Evolutionary conservation across 2,113 vertebrate genomes (phyloP), one percentile per base, ranked within the genome.

Genomic region (Mionectes macconnelli): DNA sequence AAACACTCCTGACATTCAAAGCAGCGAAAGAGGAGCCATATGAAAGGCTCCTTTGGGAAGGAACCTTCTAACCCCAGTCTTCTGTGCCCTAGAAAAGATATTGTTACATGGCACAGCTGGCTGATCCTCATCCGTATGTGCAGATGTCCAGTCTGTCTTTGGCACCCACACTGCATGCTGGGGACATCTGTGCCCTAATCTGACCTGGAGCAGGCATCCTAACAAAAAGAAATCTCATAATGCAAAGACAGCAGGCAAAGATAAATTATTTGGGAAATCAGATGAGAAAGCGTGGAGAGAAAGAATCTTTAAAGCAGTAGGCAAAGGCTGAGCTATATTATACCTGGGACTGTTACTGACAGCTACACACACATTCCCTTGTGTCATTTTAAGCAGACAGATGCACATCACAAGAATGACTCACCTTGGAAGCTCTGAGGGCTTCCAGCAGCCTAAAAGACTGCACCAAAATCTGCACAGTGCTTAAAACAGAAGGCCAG

Each of bases 11-110:
- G 84, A 68, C 90, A 53, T 49, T 40, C 82, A 68, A 8, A 79
- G 92, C 90, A 85, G 90, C 40, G 19, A 7, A 66, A 91, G 50
- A 89, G 77, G 31, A 93, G 40, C 90, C 84, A 55, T 35, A n/a
- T 44, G 84, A 87, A 73, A 75, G 66, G 82, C 67, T 89, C 92
- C 87, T 90, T 75, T 47, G 87, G 95, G 87, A 96, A 87, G 66
- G 31, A 87, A 82, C 90, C 92, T 93, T 37, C 81, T 68, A 47
- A 82, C 90, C 93, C 56, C 39, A 6, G 33, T 63, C 33, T 17
- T 72, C 70, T 66, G 92, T 94, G 96, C 56, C 96, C 94, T 37
- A 50, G 78, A 85, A 87, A 82, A 85, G 69, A 9, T 6, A 9
- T 8, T 47, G 81, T 40, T 73, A 12, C 81, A 7, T 4, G 21